These are phyloP conservation scores for Timandra comae DNA, from an alignment of 2,888 invertebrate species.

Conservation along the genomic window DNA sequence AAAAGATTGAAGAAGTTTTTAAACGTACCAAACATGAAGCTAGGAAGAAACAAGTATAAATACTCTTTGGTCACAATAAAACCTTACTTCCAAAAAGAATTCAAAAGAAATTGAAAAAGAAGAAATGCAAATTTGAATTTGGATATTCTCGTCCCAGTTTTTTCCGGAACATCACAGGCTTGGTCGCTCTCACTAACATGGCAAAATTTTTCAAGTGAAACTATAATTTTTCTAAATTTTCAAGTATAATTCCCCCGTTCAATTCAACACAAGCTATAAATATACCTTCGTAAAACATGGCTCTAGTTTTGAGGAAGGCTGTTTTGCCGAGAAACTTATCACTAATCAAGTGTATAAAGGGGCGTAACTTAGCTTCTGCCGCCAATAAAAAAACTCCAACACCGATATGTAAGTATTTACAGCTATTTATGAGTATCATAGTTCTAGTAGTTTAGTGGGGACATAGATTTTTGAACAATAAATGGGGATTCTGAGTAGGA, in stretches of 20 bases:
- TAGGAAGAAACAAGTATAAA: too few species aligned
- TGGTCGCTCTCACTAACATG: constrained; percentile 42
- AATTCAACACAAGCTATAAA: constrained; percentile 11
- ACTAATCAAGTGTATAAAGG: constrained; percentile 53
- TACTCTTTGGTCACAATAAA: too few species aligned
- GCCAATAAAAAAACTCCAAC: constrained; percentile 39
- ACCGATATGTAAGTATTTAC: constrained; percentile 43
- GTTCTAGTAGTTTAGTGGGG: too few species aligned
- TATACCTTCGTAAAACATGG: constrained; percentile 40
- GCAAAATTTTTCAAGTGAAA: constrained; percentile 56
- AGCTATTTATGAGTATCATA: too few species aligned
- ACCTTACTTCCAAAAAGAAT: too few species aligned
- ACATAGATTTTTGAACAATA: too few species aligned
- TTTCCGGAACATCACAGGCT: constrained; percentile 38
- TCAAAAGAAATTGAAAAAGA: constrained; percentile 25
- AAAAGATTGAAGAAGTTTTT: too few species aligned
- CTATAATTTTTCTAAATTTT: constrained; percentile 25
- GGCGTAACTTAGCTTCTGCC: constrained; percentile 42
- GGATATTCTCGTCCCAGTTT: constrained; percentile 28
- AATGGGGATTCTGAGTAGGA: too few species aligned
- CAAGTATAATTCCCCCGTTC: constrained; percentile 23
- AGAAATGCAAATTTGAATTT: constrained; percentile 34
- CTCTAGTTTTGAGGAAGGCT: constrained; percentile 55
- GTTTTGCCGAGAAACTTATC: constrained; percentile 50
- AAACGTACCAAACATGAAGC: too few species aligned